A percentile compares a stretch with the other conserved stretches of the same genome.
These are phyloP conservation scores for Varanus salvator DNA, from an alignment of 2,113 vertebrate genomes.

Conservation along the genomic window DNA sequence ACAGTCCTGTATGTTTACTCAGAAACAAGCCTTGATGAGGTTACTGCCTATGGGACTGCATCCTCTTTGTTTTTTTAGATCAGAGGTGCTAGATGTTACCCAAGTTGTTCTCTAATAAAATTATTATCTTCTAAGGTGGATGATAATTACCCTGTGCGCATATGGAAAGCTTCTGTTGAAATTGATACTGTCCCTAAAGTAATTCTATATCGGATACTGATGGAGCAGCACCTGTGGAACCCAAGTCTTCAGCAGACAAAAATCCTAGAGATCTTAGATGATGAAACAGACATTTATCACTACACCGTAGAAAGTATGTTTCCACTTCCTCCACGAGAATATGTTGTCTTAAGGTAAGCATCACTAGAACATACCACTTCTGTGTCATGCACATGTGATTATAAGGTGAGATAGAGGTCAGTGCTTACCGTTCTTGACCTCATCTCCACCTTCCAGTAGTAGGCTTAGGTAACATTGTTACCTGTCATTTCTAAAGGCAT, in stretches of 20 bases:
- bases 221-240: slow-evolving; percentile 78
- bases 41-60: not conserved
- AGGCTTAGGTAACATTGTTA: too few species aligned
- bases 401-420: too few species aligned
- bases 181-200: slow-evolving; percentile 74
- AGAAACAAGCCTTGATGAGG: too few species aligned
- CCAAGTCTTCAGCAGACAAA: slow-evolving; percentile 63
- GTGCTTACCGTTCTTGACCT: not conserved
- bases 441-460: too few species aligned
- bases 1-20: too few species aligned
- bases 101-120: not conserved
- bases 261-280: slow-evolving; percentile 74
- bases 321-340: slow-evolving; percentile 69
- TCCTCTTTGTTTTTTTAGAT: not conserved
- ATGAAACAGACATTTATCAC: slow-evolving; percentile 78
- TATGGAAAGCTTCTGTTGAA: slow-evolving; percentile 79
- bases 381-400: not conserved
- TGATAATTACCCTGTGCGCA: slow-evolving; percentile 71
- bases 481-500: not conserved
- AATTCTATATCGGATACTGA: slow-evolving; percentile 75
- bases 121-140: slow-evolving; percentile 68
- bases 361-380: not conserved
- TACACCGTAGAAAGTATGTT: slow-evolving; percentile 69
- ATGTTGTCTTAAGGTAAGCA: slow-evolving; percentile 80
- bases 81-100: not conserved